Evolutionary conservation across 2,888 invertebrate genomes (phyloP).

Genomic region (Drosophila affinis): DNA sequence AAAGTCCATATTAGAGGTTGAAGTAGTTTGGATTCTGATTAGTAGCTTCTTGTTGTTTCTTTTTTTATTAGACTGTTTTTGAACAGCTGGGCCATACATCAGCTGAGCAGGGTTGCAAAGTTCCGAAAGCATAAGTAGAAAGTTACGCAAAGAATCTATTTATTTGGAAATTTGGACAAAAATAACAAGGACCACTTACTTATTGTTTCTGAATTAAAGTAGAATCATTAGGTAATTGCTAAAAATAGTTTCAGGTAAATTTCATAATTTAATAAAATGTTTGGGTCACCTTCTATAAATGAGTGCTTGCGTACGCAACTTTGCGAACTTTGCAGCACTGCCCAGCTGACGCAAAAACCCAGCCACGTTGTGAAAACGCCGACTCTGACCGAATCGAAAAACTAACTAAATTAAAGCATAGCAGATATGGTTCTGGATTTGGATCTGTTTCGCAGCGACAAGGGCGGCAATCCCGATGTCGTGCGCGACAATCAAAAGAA

Average conservation of each 20-base stretch:
- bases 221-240: neutral
- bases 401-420: conserved; percentile 12
- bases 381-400: conserved; percentile 15
- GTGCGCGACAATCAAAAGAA: conserved; percentile 96
- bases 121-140: too few relatives aligned
- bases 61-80: conserved; percentile 36
- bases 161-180: too few relatives aligned
- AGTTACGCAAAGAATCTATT: too few relatives aligned
- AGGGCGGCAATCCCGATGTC: conserved; percentile 96
- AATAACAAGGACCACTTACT: neutral
- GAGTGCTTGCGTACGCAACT: neutral
- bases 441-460: conserved; percentile 97
- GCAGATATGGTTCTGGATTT: conserved; percentile 96
- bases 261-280: neutral
- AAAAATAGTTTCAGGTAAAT: neutral
- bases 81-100: conserved; percentile 11
- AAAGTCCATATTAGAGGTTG: conserved; percentile 85
- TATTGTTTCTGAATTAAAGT: neutral
- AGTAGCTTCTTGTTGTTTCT: neutral
- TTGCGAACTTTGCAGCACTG: conserved; percentile 14
- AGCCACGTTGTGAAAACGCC: conserved; percentile 80
- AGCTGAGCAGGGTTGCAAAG: too few relatives aligned
- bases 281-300: too few relatives aligned
- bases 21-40: neutral
- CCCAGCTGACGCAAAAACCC: conserved; percentile 37